phyloP scores from a whole-genome alignment of 2,797 vertebrate genomes.

The Parauchenoglanis punctatus region DNA sequence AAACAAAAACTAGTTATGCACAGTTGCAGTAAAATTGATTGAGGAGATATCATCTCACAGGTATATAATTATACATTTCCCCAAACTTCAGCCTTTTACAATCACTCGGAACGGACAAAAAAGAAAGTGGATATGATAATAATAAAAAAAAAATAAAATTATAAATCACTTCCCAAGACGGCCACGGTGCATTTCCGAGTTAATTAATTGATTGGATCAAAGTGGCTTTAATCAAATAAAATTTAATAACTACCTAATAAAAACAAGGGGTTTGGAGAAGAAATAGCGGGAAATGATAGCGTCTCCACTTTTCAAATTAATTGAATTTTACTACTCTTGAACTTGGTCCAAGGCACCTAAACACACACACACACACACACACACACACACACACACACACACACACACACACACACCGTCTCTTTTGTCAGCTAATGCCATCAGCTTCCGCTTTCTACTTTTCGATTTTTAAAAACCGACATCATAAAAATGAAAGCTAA shows the following conservation, averaged over 20 bases:
- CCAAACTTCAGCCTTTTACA: not conserved
- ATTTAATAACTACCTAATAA: conserved; percentile 83
- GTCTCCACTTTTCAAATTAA: conserved; percentile 85
- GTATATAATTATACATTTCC: not conserved
- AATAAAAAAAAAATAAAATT: conserved; percentile 63
- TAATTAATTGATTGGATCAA: conserved; percentile 88
- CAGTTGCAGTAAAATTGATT: not conserved
- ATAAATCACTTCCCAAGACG: conserved; percentile 76
- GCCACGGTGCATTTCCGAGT: conserved; percentile 79
- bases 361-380: conserved; percentile 40
- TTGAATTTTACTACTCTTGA: conserved; percentile 85
- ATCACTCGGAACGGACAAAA: conserved; percentile 41
- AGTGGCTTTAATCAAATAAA: conserved; percentile 84
- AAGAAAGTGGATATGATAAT: conserved; percentile 73
- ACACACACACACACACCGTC: conserved; percentile 14
- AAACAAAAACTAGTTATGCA: not conserved
- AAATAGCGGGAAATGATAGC: conserved; percentile 77
- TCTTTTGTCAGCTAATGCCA: conserved; percentile 20
- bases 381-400: conserved; percentile 41
- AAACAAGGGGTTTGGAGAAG: conserved; percentile 81
- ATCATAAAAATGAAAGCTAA: conserved; percentile 70
- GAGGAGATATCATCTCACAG: not conserved
- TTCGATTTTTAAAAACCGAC: conserved; percentile 59
- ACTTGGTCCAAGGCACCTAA: conserved; percentile 73
- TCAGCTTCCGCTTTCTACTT: conserved; percentile 64